Conservation (phyloP, 1,140 invertebrate genomes). For the Drosophila equinoxialis region DNA sequence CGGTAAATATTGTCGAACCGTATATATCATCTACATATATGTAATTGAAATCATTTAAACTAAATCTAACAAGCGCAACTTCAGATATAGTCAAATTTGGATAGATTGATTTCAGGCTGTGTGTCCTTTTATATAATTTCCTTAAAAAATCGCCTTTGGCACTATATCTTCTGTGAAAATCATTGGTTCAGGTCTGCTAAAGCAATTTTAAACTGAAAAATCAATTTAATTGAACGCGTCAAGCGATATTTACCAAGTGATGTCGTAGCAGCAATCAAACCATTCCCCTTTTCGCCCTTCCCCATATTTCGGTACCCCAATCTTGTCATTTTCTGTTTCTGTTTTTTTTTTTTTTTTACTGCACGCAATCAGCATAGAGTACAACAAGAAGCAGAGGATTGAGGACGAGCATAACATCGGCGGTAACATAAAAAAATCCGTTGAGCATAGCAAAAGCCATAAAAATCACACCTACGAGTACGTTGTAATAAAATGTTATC, state of each 20-base stretch:
- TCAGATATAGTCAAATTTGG: no score
- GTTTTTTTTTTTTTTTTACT: constrained; percentile 14
- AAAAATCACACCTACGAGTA: constrained; percentile 81
- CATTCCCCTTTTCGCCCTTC: not conserved
- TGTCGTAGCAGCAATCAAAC: constrained; percentile 4
- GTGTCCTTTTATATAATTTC: no score
- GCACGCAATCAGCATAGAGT: constrained; percentile 73
- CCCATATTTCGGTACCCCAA: constrained; percentile 39
- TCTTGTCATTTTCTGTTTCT: constrained; percentile 17
- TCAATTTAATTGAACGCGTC: constrained; percentile 52
- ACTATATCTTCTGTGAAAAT: no score
- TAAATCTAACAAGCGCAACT: no score
- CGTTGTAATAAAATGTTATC: constrained; percentile 82
- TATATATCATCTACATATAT: no score
- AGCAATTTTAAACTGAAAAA: constrained; percentile 1
- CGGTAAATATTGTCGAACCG: no score
- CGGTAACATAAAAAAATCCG: constrained; percentile 54
- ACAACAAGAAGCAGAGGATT: constrained; percentile 20
- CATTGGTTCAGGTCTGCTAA: no score
- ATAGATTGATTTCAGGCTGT: no score
- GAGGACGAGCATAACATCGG: constrained; percentile 7
- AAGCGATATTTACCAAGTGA: constrained; percentile 49
- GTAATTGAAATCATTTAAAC: no score
- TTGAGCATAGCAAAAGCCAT: constrained; percentile 79
- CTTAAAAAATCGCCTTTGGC: no score